Base-by-base conservation (phyloP, 2,113 vertebrate species). In the Petaurus breviceps region DNA sequence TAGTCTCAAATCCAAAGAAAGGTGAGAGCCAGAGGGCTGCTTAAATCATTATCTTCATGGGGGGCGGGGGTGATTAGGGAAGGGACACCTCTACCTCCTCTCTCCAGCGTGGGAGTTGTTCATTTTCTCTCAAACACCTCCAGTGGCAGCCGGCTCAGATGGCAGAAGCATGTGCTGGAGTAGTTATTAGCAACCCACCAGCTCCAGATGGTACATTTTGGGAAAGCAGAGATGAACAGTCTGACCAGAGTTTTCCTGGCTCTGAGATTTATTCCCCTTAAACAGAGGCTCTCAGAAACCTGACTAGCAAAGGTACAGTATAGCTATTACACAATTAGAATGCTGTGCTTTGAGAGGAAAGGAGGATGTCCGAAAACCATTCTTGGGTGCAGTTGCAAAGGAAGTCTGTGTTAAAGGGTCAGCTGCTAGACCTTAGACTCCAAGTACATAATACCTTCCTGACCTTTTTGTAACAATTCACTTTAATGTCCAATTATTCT, bases 281-380 rank as follows among this genome's bases (percentile, higher is more conserved):
- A 31, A 24, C 16, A 43, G 68, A 43, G 25, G 55, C 10, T 53
- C 3, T 0, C 37, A 31, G 57, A 28, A 37, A 19, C 3, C 43
- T 3, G 22, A 28, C 0, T 0, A 22, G 51, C 43, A 51, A 84
- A n/a, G 50, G 2, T 0, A 0, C 68, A 84, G 49, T 2, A 51
- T 8, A 0, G 1, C 68, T 51, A 0, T 2, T 0, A 2, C 24
- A 54, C 46, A n/a, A 92, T 50, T 61, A 61, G 50, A 37, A 24
- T 92, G 25, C 55, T 68, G 77, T 0, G 0, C 90, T n/a, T 26
- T n/a, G 12, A 0, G n/a, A 93, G 92, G 43, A 89, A 90, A 91
- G 89, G 31, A 12, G 61, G 10, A 77, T 0, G 25, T 11, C 19
- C 26, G 23, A n/a, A 22, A 0, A 0, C 0, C 2, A 0, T 31